Conservation (phyloP, 2,888 invertebrate genomes). For the Pseudoips prasinana region DNA sequence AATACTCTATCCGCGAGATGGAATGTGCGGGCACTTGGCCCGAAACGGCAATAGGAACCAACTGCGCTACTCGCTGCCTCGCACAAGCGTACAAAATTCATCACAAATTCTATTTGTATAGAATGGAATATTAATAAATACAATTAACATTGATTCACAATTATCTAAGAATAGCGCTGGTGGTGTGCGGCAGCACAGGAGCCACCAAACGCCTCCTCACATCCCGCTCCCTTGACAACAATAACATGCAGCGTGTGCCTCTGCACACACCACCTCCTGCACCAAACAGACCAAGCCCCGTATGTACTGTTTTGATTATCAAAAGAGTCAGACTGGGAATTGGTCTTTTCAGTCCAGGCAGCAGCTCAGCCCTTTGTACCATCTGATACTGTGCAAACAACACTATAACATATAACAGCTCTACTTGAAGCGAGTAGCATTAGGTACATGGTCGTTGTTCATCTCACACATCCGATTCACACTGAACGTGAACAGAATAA, state of each 20-base stretch:
- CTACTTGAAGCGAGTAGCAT: constrained; percentile 72
- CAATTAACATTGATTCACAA: constrained; percentile 73
- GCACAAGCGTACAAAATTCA: constrained; percentile 59
- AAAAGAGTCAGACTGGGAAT: constrained; percentile 44
- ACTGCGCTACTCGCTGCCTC: constrained; percentile 62
- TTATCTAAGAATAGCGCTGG: constrained; percentile 49
- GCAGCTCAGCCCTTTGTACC: constrained; percentile 47
- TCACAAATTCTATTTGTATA: constrained; percentile 70
- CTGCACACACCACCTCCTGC: constrained; percentile 34
- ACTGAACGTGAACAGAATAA: constrained; percentile 59
- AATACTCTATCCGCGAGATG: constrained; percentile 72
- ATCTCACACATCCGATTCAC: constrained; percentile 60
- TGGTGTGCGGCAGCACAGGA: constrained; percentile 27
- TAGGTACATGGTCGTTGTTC: constrained; percentile 61
- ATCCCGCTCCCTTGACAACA: constrained; percentile 64
- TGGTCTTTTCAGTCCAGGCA: constrained; percentile 32
- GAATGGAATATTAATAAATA: constrained; percentile 71
- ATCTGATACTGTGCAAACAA: constrained; percentile 61
- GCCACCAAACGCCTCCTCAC: constrained; percentile 33
- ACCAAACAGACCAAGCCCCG: constrained; percentile 33
- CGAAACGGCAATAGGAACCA: constrained; percentile 60
- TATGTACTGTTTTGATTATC: constrained; percentile 43
- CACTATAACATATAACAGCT: constrained; percentile 70
- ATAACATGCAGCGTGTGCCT: constrained; percentile 56
- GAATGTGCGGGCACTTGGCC: constrained; percentile 69